A percentile compares a stretch with the other conserved stretches of the same genome.
These are phyloP conservation scores for Agrypnus murinus DNA, from an alignment of 2,888 invertebrate genomes.

Conservation along the genomic window DNA sequence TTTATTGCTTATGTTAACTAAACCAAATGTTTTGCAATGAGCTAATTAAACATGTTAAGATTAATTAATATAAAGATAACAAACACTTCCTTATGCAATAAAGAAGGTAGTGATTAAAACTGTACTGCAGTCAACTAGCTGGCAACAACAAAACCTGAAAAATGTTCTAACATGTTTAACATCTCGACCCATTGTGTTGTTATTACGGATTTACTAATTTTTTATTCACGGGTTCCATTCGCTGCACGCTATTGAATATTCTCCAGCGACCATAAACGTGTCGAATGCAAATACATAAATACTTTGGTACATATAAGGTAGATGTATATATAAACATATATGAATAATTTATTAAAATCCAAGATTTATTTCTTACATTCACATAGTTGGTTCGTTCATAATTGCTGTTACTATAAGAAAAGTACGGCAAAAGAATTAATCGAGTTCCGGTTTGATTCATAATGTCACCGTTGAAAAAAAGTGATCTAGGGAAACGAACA, in stretches of 20 bases:
- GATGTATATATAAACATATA: slow-evolving; percentile 17
- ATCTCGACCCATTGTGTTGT: too few species aligned
- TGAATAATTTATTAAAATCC: slow-evolving; percentile 30
- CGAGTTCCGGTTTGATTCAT: slow-evolving; percentile 34
- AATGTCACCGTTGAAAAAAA: slow-evolving; percentile 30
- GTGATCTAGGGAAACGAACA: slow-evolving; percentile 24
- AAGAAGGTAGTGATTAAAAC: too few species aligned
- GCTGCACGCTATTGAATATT: neutral
- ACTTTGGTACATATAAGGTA: neutral
- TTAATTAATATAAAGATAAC: too few species aligned
- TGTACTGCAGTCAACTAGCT: too few species aligned
- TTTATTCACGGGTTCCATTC: too few species aligned
- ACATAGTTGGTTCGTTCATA: slow-evolving; percentile 17
- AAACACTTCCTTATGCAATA: too few species aligned
- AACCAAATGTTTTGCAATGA: too few species aligned
- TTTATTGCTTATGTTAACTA: too few species aligned
- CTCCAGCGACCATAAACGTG: neutral
- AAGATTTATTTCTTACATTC: slow-evolving; percentile 29
- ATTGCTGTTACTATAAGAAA: neutral
- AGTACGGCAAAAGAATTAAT: slow-evolving; percentile 11
- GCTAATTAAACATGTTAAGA: too few species aligned
- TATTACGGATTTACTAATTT: too few species aligned
- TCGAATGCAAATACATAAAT: slow-evolving; percentile 17
- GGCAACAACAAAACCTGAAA: too few species aligned
- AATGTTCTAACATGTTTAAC: too few species aligned